Evolutionary conservation across 2,888 invertebrate genomes (phyloP), one percentile per base, ranked within the genome.

Genomic region (Urechis unicinctus): DNA sequence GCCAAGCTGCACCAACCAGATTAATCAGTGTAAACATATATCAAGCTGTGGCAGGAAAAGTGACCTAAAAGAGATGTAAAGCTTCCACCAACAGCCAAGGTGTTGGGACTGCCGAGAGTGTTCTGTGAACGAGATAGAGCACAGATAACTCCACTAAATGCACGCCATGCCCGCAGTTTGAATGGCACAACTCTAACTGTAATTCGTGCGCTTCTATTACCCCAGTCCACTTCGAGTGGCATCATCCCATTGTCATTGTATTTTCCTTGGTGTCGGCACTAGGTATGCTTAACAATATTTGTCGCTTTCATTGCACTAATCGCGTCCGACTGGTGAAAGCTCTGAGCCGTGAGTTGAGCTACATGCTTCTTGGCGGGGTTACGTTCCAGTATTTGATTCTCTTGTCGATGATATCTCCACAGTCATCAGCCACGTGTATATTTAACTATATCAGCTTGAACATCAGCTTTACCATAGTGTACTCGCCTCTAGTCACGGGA

Each of bases 81-180:
- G 64, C 55, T 71, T 66, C 55, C 60, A 59, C 49, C 66, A 67
- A 49, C 63, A 68, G 55, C 68, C 70, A 1, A 71, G 72, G 56
- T 72, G 72, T 59, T 70, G 70, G 68, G 63, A 64, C 36, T 72
- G 72, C 52, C 60, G 66, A n/a, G 51, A 52, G 4, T 72, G 72
- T 56, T 66, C 67, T 41, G 52, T 50, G 2, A 71, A 72, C 52
- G 70, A 71, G 54, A 65, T 68, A 29, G n/a, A 65, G 67, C 1
- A 55, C 61, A 4, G 57, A 55, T 13, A 69, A 71, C 55, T 53
- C 58, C 6, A 68, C 68, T 17, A 61, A 59, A 17, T 72, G 72
- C 54, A 50, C 58, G 44, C 50, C 58, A 2, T 72, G 72, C 50
- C 56, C 58, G 6, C n/a, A 22, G 24, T 53, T 56, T 46, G 30